phyloP scores from a whole-genome alignment of 2,113 vertebrate species.

The Pygathrix nemaeus region DNA sequence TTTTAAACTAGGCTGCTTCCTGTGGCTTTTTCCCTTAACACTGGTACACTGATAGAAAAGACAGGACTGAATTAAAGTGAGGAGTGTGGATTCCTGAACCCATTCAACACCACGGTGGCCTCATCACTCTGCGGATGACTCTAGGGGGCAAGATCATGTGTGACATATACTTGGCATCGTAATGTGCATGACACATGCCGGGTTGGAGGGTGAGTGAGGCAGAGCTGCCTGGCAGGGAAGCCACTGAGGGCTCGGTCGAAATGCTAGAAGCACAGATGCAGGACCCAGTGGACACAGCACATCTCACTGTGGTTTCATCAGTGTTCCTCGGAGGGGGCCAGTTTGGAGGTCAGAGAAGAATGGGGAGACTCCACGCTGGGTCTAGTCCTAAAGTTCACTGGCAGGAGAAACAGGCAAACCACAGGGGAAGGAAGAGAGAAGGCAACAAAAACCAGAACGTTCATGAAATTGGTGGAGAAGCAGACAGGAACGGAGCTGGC shows the following conservation, averaged over 20 bases:
- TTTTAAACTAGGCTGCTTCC: neutral
- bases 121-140: neutral
- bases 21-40: neutral
- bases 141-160: neutral
- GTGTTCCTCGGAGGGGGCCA: neutral
- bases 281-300: neutral
- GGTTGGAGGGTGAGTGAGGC: neutral
- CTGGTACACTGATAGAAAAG: neutral
- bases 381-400: neutral
- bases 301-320: neutral
- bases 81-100: neutral
- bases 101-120: neutral
- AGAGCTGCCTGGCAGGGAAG: neutral
- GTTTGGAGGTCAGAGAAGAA: neutral
- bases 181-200: neutral
- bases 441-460: neutral
- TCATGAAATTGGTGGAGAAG: neutral
- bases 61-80: neutral
- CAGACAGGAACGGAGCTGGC: neutral
- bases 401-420: neutral
- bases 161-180: neutral
- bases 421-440: neutral
- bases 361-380: neutral
- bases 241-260: neutral
- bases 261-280: neutral